Conservation (phyloP, 2,888 invertebrate genomes). For the Trissolcus japonicus region DNA sequence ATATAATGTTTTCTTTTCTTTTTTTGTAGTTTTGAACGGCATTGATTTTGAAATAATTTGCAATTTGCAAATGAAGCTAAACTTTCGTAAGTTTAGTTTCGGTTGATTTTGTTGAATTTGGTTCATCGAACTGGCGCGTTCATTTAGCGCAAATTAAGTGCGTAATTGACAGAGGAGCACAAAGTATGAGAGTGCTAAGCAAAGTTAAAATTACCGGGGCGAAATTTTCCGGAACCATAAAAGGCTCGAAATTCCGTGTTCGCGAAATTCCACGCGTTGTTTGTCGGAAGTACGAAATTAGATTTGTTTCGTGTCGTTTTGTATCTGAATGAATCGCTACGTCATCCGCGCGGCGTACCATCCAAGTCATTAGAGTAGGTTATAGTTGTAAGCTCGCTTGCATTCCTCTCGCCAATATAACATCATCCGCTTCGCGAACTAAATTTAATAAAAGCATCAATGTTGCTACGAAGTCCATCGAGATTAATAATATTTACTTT, state of each 20-base stretch:
- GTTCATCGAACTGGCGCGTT: slow-evolving; percentile 24
- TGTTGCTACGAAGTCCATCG: slow-evolving; percentile 4
- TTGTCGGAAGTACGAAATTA: slow-evolving; percentile 67
- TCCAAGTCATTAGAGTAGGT: slow-evolving; percentile 58
- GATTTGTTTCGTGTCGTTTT: slow-evolving; percentile 61
- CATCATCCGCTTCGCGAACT: slow-evolving; percentile 31
- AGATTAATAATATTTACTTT: slow-evolving; percentile 37
- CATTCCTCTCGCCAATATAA: slow-evolving; percentile 38
- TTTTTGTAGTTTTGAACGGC: too few relatives aligned
- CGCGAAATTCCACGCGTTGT: slow-evolving; percentile 45
- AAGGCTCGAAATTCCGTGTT: slow-evolving; percentile 48
- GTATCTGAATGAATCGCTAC: slow-evolving; percentile 64
- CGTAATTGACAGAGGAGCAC: slow-evolving; percentile 12
- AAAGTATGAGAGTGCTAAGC: slow-evolving; percentile 4
- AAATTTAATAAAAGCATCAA: slow-evolving; percentile 47
- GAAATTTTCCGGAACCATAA: slow-evolving; percentile 42
- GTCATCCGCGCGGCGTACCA: slow-evolving; percentile 56
- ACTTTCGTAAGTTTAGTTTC: too few relatives aligned
- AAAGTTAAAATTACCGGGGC: slow-evolving; percentile 29
- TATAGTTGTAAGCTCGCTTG: slow-evolving; percentile 52
- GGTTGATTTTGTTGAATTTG: slow-evolving; percentile 6
- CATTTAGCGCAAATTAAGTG: slow-evolving; percentile 8
- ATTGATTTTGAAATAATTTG: too few relatives aligned
- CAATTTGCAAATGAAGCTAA: too few relatives aligned
- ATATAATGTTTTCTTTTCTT: too few relatives aligned